Base-by-base conservation (phyloP, 64 coral and sea anemone species). In the Montipora sp. region DNA sequence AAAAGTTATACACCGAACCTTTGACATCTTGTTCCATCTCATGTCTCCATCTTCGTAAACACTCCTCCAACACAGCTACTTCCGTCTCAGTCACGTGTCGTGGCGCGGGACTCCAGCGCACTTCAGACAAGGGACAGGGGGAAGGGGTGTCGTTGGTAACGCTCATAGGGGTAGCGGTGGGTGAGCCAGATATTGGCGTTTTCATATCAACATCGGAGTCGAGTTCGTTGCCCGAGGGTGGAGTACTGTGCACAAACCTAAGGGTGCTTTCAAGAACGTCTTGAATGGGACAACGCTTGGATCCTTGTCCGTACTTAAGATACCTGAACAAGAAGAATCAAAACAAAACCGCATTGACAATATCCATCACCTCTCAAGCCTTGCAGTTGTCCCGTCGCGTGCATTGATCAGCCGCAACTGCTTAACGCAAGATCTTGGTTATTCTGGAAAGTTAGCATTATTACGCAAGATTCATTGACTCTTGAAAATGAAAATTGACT, bases 1-100 rank as follows among this genome's bases (percentile, higher is more conserved):
- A 21, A 58, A 10, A n/a, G 11, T 10, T 0, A 48, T 9, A 48
- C 23, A 14, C 63, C 67, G 50, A 23, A 94, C 95, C 92, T 94
- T 72, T 73, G 22, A 94, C 70, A 92, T 97, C 95, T 61, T 97
- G 83, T 20, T 94, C 92, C 48, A 97, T 63, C 59, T 97, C 95
- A 36, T 55, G 84, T 73, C 47, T 94, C 95, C 95, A 97, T 13
- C 95, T 85, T 19, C 77, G 85, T 44, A 97, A 21, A 88, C 92
- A 97, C 22, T 19, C 79, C 14, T 94, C 95, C 63, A 97, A 66
- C 10, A 89, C 82, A 12, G 70, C 84, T 36, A 88, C 46, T 59
- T 97, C 95, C 15, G 88, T 45, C 23, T 74, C 75, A 13, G 95
- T 88, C 50, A 97, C 77, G 72, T 73, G 68, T 24, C 95, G 79